Percentiles rank a stretch among this genome's conserved stretches.
These are phyloP conservation scores for Lasioglossum marginatum DNA, from an alignment of 2,888 invertebrate genomes.

Conservation along the genomic window DNA sequence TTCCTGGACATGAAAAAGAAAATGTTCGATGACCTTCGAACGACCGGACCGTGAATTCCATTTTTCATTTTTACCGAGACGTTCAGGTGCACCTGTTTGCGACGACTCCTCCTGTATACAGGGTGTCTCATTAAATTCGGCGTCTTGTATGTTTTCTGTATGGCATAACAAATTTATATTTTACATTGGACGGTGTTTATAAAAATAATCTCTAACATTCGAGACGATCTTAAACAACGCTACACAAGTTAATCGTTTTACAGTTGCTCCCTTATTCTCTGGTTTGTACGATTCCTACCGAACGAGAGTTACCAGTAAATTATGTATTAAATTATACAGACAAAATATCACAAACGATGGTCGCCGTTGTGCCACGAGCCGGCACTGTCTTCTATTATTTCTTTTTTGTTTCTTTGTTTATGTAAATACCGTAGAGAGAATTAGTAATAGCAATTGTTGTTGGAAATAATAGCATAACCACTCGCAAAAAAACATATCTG, in stretches of 20 bases:
- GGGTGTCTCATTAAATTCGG: not conserved
- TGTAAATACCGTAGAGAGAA: slow-evolving; percentile 50
- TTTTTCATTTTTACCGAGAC: not conserved
- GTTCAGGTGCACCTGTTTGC: not conserved
- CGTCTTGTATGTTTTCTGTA: not conserved
- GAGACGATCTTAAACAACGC: slow-evolving; percentile 10
- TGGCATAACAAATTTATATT: slow-evolving; percentile 42
- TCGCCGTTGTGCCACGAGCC: slow-evolving; percentile 24
- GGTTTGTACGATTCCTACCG: slow-evolving; percentile 46
- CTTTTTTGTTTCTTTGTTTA: not conserved
- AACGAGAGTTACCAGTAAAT: slow-evolving; percentile 41
- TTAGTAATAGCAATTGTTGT: slow-evolving; percentile 38
- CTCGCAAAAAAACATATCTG: slow-evolving; percentile 27
- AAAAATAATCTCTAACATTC: slow-evolving; percentile 8
- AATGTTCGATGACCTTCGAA: not conserved
- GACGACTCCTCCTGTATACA: not conserved
- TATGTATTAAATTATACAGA: slow-evolving; percentile 46
- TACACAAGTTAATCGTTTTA: slow-evolving; percentile 37
- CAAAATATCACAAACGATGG: slow-evolving; percentile 65
- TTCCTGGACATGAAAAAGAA: not conserved
- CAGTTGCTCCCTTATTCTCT: slow-evolving; percentile 23
- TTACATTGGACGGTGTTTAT: slow-evolving; percentile 34
- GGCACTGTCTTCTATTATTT: slow-evolving; percentile 1
- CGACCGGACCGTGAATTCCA: not conserved
- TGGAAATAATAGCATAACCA: slow-evolving; percentile 19